Evolutionary conservation across 1,140 invertebrate genomes (phyloP), one percentile per base, ranked within the genome.

Genomic region (Ericerus pela): DNA sequence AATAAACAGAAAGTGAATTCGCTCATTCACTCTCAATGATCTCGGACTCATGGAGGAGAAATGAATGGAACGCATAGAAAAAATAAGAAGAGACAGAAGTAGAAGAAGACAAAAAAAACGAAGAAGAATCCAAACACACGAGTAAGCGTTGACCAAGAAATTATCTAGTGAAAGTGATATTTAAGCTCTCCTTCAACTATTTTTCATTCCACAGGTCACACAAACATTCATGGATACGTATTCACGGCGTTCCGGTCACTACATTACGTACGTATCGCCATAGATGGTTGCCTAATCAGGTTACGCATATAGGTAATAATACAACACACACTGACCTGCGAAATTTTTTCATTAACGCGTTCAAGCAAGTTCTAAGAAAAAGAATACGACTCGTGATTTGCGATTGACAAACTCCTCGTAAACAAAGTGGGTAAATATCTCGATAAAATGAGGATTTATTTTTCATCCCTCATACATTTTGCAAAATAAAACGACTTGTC

Each of bases 121-220:
- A n/a, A n/a, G n/a, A n/a, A n/a, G n/a, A n/a, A n/a, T n/a, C n/a
- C n/a, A n/a, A n/a, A n/a, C n/a, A n/a, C n/a, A n/a, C n/a, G 3
- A 10, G 20, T 47, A 24, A 18, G 20, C 41, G 41, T 47, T 47
- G 41, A 47, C 41, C 41, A 47, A 47, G 41, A 47, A 47, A 47
- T 47, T 47, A 47, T 24, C n/a, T 24, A 47, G 41, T 47, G 41
- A 47, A 47, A 47, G 41, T 47, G 41, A 47, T 47, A 33, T 33
- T 33, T 47, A 47, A 18, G 20, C 41, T 47, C 41, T 24, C 20
- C 41, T 47, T 18, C 41, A 47, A n/a, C n/a, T n/a, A n/a, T n/a
- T 47, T 47, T 24, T 14, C 41, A 20, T 47, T 47, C 4, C 20
- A 24, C 20, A 14, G 14, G n/a, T 24, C 41, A 8, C 41, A 24